Evolutionary conservation across 2,797 vertebrate genomes (phyloP), one percentile per base, ranked within the genome.

Genomic region (Lagodon rhomboides): DNA sequence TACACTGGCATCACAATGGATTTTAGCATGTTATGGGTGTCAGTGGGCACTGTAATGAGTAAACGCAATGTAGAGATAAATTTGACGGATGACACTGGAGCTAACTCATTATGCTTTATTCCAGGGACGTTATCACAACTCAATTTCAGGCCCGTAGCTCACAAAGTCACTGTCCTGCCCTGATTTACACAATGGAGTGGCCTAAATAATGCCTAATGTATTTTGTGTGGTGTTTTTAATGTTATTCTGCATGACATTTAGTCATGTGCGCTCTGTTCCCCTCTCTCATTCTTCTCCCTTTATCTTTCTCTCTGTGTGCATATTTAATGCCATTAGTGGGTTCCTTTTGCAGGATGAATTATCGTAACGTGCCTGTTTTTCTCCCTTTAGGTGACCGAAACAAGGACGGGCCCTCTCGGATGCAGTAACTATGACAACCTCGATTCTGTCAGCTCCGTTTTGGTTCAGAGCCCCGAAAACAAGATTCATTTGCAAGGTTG

Each of bases 361-460:
- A 87, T 87, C 91, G 50, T 89, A 63, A 79, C 79, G 77, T 79
- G 76, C 56, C 60, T 88, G 54, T 75, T 84, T 84, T 76, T 20
- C 38, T 91, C 85, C 80, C 84, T 91, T 85, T 92, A 99, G 98
- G 98, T 99, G 92, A 99, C 97, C 79, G 98, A 99, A 96, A 99
- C 98, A 55, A 96, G 98, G 92, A 99, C 98, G 3, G 98, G 98
- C 85, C 98, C 98, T 87, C 97, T 99, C 44, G 98, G 98, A 96
- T 99, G 98, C 96, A 99, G 98, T 97, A 99, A 99, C 96, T 99
- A 99, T 97, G 98, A 99, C 97, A 99, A 98, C 96, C 96, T 99
- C 85, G 98, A 99, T 96, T 99, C 98, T 91, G 98, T 99, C 96
- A 99, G 98, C 95, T 99, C 98, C 60, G 98, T 99, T 94, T 96